Evolutionary conservation across 1,140 invertebrate genomes (phyloP).

Genomic region (Paralvinella palmiformis): DNA sequence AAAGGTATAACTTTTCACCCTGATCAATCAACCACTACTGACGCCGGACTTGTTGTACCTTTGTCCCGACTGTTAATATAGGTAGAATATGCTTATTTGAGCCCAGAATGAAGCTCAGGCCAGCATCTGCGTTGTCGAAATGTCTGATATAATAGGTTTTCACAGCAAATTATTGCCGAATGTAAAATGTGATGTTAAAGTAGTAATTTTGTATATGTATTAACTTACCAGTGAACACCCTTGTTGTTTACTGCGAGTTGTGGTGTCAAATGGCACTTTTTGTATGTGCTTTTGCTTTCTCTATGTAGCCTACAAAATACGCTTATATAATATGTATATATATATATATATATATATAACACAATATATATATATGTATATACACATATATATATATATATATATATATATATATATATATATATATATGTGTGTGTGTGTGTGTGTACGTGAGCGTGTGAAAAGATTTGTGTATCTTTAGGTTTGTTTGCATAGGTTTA

Average conservation of each 20-base stretch:
- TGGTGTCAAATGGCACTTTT: neutral
- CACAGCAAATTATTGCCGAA: neutral
- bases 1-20: too few species aligned
- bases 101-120: too few species aligned
- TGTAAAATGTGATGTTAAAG: neutral
- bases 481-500: neutral
- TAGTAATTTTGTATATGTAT: neutral
- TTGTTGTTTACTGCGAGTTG: neutral
- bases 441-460: neutral
- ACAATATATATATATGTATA: neutral
- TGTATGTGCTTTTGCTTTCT: neutral
- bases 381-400: neutral
- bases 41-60: too few species aligned
- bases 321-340: neutral
- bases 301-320: neutral
- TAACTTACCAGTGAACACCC: neutral
- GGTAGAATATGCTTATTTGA: too few species aligned
- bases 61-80: too few species aligned
- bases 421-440: neutral
- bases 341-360: neutral
- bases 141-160: too few species aligned
- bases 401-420: neutral
- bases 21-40: too few species aligned
- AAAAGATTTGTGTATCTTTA: neutral
- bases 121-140: too few species aligned